Evolutionary conservation across 1,140 invertebrate genomes (phyloP).

Genomic region (Sinonovacula constricta): DNA sequence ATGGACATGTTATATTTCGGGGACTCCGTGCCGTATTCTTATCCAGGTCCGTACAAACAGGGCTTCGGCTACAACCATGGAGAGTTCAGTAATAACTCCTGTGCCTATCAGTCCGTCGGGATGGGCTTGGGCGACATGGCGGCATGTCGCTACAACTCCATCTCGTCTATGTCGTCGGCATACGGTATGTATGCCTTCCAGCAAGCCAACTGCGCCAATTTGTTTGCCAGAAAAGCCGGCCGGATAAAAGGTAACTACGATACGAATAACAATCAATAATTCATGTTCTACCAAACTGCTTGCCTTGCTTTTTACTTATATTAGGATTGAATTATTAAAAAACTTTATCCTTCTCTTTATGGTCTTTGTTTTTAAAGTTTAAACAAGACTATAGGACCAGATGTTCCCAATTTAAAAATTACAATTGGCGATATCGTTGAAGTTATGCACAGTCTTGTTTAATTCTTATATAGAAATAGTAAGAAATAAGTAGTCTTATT

Average conservation of each 20-base stretch:
- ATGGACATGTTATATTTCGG: conserved; percentile 55
- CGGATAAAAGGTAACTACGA: conserved; percentile 44
- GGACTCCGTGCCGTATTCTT: conserved; percentile 47
- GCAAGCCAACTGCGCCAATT: conserved; percentile 47
- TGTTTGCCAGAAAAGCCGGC: conserved; percentile 49
- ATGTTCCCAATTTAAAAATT: no score
- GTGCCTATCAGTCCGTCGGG: conserved; percentile 50
- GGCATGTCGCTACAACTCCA: conserved; percentile 40
- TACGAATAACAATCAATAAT: no score
- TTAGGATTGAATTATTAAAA: no score
- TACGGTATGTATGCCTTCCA: conserved; percentile 53
- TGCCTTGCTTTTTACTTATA: no score
- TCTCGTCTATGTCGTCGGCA: conserved; percentile 47
- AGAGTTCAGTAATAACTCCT: conserved; percentile 48
- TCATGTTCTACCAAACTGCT: no score
- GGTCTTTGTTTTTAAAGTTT: no score
- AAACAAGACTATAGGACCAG: no score
- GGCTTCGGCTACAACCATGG: conserved; percentile 48
- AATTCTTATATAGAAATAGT: no score
- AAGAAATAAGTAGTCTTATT: no score
- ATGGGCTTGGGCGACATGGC: conserved; percentile 50
- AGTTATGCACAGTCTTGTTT: no score
- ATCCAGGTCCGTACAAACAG: conserved; percentile 47
- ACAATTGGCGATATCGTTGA: no score
- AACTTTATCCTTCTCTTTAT: no score